phyloP scores from a whole-genome alignment of 1,140 invertebrate genomes.

The Sycophaga agraensis region DNA sequence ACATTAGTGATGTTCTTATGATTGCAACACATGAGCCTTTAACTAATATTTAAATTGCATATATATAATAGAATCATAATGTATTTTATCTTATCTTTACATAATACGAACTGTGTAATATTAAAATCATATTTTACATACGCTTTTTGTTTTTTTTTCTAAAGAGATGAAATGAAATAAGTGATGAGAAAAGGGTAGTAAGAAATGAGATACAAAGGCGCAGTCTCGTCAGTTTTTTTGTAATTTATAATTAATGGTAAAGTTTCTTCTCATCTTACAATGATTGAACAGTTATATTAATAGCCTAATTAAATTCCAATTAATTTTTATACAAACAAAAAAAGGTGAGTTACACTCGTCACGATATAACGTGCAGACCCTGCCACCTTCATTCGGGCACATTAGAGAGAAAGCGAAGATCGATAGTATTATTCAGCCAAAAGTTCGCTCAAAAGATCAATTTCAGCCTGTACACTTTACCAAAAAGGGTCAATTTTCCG shows the following conservation, averaged over 20 bases:
- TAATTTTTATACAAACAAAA: constrained; percentile 54
- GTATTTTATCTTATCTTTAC: neutral
- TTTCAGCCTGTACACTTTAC: neutral
- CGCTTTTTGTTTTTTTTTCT: neutral
- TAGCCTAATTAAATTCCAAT: constrained; percentile 53
- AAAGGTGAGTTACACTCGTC: constrained; percentile 48
- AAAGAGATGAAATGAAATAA: neutral
- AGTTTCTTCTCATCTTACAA: constrained; percentile 51
- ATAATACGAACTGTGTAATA: constrained; percentile 14
- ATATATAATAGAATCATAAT: constrained; percentile 18
- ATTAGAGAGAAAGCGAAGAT: constrained; percentile 36
- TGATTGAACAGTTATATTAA: constrained; percentile 53
- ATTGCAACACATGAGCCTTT: constrained; percentile 15
- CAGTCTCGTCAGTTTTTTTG: constrained; percentile 39
- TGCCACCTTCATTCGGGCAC: constrained; percentile 39
- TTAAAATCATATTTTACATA: constrained; percentile 13
- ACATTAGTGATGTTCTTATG: constrained; percentile 16
- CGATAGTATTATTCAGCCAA: constrained; percentile 1
- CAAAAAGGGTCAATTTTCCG: constrained; percentile 3
- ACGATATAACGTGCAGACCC: constrained; percentile 41
- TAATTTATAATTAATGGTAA: constrained; percentile 54
- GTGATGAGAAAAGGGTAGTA: neutral
- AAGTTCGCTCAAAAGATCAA: constrained; percentile 7
- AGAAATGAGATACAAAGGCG: constrained; percentile 15
- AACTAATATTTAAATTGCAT: constrained; percentile 20